These are phyloP conservation scores for Metopolophium dirhodum DNA, from an alignment of 1,140 invertebrate genomes.

Conservation along the genomic window DNA sequence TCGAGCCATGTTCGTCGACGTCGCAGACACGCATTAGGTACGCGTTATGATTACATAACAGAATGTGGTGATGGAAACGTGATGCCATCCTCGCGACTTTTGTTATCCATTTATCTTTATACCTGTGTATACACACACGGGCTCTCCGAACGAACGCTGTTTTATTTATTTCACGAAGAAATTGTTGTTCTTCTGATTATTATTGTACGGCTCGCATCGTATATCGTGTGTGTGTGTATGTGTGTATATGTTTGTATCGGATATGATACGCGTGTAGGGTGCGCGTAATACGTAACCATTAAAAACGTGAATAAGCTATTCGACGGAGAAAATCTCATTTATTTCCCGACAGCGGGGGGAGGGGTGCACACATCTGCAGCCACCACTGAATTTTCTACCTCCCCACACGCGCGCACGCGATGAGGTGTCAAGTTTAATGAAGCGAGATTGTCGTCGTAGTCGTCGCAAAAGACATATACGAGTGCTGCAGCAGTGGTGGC, in stretches of 20 bases:
- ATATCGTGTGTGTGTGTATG: not conserved
- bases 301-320: not conserved
- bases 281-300: not conserved
- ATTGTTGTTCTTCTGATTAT: not conserved
- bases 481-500: not conserved
- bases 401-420: not conserved
- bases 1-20: not conserved
- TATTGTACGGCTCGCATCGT: not conserved
- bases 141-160: not conserved
- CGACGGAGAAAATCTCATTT: not conserved
- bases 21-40: not conserved
- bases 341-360: not conserved
- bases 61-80: not conserved
- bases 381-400: not conserved
- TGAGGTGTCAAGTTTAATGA: slow-evolving; percentile 46
- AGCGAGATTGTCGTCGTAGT: slow-evolving; percentile 25
- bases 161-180: not conserved
- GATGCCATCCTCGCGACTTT: not conserved
- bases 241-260: not conserved
- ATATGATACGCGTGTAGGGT: not conserved
- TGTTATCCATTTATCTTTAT: slow-evolving; percentile 19
- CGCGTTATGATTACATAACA: not conserved
- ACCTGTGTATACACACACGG: too few species aligned
- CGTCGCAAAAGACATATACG: not conserved
- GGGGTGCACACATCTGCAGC: not conserved